Conservation (phyloP, 2,113 vertebrate species). For the Chaetodon auriga region DNA sequence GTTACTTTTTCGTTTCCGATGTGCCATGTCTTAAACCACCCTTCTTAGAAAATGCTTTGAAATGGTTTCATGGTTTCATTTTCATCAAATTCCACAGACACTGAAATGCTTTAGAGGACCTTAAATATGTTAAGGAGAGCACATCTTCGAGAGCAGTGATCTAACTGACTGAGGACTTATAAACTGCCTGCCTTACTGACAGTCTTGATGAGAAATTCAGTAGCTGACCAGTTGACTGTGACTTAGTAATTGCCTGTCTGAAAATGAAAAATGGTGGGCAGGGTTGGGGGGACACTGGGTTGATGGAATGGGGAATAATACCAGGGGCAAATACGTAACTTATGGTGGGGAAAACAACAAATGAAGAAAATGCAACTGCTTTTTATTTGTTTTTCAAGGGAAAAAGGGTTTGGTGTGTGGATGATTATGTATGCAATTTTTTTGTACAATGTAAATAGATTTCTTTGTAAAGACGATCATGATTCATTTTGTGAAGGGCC, state of each 20-base stretch:
- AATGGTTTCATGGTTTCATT: neutral
- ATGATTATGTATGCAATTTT: conserved; percentile 73
- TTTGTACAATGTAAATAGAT: conserved; percentile 85
- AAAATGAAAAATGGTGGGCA: neutral
- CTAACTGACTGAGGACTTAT: neutral
- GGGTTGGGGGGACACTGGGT: neutral
- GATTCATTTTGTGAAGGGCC: conserved; percentile 63
- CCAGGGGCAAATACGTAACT: neutral
- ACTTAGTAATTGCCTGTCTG: conserved; percentile 38
- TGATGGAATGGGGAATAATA: neutral
- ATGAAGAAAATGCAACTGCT: conserved; percentile 34
- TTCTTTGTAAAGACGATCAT: conserved; percentile 76
- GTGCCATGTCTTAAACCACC: conserved; percentile 1
- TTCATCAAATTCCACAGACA: neutral
- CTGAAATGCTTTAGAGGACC: conserved; percentile 13
- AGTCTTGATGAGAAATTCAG: conserved; percentile 31
- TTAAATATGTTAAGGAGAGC: neutral
- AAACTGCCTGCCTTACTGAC: conserved; percentile 49
- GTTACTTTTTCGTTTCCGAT: neutral
- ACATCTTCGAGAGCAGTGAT: neutral
- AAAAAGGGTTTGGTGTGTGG: conserved; percentile 44
- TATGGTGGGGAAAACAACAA: neutral
- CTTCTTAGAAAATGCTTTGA: neutral
- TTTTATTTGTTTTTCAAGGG: conserved; percentile 14
- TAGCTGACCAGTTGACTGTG: conserved; percentile 69